Percentiles rank a stretch among this genome's conserved stretches.
Evolutionary conservation across 2,113 vertebrate species (phyloP).

Genomic region (Aegithalos caudatus): DNA sequence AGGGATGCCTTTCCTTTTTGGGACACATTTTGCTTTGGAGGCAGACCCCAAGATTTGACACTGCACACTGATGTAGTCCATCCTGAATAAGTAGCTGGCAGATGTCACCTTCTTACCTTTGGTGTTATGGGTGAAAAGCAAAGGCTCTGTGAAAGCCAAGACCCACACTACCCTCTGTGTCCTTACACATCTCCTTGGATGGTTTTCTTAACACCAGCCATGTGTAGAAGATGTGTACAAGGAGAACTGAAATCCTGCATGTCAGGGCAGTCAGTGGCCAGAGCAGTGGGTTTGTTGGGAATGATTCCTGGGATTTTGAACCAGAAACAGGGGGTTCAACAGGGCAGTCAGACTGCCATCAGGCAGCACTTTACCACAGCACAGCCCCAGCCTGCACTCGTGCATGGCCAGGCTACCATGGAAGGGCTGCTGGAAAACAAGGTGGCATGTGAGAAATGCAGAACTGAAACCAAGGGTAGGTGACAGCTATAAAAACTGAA

Average conservation of each 20-base stretch:
- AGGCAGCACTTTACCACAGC: background rate
- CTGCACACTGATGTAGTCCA: background rate
- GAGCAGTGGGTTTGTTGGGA: background rate
- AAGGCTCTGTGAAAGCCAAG: background rate
- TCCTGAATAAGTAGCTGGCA: background rate
- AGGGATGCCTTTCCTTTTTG: background rate
- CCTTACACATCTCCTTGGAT: background rate
- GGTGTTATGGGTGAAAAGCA: background rate
- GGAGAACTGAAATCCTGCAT: background rate
- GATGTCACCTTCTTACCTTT: background rate
- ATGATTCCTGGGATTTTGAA: background rate
- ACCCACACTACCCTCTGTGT: fast-evolving
- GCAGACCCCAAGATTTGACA: background rate
- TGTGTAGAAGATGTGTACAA: fast-evolving
- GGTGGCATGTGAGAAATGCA: constrained; percentile 17
- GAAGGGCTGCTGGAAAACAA: background rate
- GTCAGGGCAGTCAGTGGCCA: fast-evolving
- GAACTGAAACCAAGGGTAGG: background rate
- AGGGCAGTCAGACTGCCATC: fast-evolving
- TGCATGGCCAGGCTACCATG: background rate
- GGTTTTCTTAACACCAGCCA: background rate
- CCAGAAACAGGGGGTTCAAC: background rate
- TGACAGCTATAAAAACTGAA: background rate
- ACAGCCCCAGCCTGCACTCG: fast-evolving
- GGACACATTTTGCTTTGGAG: background rate